phyloP scores from a whole-genome alignment of 2,888 invertebrate species.

The Sinelater perroti region DNA sequence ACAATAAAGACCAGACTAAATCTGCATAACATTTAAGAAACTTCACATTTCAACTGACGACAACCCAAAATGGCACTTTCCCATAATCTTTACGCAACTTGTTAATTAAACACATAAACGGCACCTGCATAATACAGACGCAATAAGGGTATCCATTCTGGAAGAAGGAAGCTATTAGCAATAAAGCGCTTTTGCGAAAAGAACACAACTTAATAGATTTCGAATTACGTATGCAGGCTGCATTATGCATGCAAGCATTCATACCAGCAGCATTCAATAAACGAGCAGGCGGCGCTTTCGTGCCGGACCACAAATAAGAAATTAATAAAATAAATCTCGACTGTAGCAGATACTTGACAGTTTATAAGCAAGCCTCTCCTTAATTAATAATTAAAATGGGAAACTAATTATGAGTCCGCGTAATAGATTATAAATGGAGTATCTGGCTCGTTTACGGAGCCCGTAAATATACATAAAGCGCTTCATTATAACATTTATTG shows the following conservation, averaged over 20 bases:
- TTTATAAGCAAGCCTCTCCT: constrained; percentile 52
- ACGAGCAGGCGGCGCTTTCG: constrained; percentile 18
- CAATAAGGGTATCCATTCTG: no score
- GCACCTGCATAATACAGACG: no score
- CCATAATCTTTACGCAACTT: no score
- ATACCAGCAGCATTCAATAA: constrained; percentile 16
- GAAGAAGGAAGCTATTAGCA: no score
- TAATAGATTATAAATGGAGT: constrained; percentile 58
- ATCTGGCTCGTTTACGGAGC: constrained; percentile 54
- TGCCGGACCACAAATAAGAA: constrained; percentile 39
- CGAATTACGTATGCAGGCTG: constrained; percentile 8
- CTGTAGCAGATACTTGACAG: constrained; percentile 46
- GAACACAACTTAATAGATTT: constrained; percentile 1
- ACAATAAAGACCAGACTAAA: no score
- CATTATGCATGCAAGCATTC: constrained; percentile 14
- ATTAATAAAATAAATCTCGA: constrained; percentile 50
- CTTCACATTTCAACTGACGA: no score
- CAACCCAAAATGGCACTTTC: no score
- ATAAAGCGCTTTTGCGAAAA: neutral
- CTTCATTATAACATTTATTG: constrained; percentile 58
- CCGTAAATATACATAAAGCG: constrained; percentile 55
- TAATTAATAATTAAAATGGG: constrained; percentile 61
- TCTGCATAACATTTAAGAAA: no score
- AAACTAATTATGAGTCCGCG: constrained; percentile 59
- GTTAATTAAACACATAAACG: no score